A percentile compares a stretch with the other conserved stretches of the same genome.
Evolutionary conservation across 2,888 invertebrate species (phyloP).

Genomic region (Nemurella pictetii): DNA sequence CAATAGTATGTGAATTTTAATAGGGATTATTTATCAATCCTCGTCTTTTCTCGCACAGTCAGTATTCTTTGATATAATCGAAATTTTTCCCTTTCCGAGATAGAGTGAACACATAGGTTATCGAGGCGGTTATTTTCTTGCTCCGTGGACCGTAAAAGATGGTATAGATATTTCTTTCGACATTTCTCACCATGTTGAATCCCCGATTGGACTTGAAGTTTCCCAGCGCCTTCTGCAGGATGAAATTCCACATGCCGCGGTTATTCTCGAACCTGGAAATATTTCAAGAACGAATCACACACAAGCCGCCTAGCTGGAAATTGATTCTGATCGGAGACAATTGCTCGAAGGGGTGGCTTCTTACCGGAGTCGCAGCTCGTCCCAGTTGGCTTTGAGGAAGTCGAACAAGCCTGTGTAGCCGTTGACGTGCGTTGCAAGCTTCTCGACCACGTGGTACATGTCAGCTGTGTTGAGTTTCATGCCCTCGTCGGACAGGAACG

Average conservation of each 20-base stretch:
- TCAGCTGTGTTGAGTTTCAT: slow-evolving; percentile 79
- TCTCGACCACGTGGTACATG: slow-evolving; percentile 72
- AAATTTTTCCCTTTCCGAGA: neutral
- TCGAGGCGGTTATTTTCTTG: neutral
- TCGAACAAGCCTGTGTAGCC: slow-evolving; percentile 74
- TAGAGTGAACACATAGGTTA: neutral
- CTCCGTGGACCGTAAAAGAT: neutral
- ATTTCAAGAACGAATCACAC: neutral
- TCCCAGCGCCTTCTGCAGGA: slow-evolving; percentile 3
- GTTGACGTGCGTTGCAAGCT: slow-evolving; percentile 69
- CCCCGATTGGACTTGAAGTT: slow-evolving; percentile 76
- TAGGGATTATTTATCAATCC: too few relatives aligned
- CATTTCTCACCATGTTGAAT: slow-evolving; percentile 53
- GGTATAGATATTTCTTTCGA: neutral
- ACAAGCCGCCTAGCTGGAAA: neutral
- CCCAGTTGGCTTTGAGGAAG: slow-evolving; percentile 72
- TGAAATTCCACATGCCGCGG: slow-evolving; percentile 8
- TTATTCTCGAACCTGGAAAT: slow-evolving; percentile 12
- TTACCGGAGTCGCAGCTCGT: slow-evolving; percentile 65
- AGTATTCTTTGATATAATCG: neutral
- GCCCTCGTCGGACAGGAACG: slow-evolving; percentile 67
- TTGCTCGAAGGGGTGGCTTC: too few relatives aligned
- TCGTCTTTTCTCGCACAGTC: neutral
- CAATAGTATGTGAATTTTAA: neutral
- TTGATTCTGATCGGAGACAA: neutral